Conservation (phyloP, 2,888 invertebrate species). For the Hyposoter dolosus region DNA sequence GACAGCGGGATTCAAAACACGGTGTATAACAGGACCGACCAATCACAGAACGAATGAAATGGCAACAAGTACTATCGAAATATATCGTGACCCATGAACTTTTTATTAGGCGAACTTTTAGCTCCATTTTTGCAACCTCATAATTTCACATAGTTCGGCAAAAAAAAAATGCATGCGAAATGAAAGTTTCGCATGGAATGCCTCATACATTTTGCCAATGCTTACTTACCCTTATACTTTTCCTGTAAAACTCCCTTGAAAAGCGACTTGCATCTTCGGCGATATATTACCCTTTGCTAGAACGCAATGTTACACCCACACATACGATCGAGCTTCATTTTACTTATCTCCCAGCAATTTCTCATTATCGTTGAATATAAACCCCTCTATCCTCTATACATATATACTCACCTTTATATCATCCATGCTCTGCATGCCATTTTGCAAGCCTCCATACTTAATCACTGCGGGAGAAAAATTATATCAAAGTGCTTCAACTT, state of each 20-base stretch:
- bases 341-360: conserved; percentile 11
- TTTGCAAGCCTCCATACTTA: neutral
- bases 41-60: too few relatives aligned
- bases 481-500: neutral
- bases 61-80: too few relatives aligned
- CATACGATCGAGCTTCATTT: conserved; percentile 3
- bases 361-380: conserved; percentile 6
- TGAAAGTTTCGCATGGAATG: neutral
- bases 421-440: neutral
- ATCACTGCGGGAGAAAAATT: neutral
- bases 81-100: too few relatives aligned
- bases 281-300: conserved; percentile 39
- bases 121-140: neutral
- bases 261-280: conserved; percentile 51
- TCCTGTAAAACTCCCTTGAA: conserved; percentile 16
- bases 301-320: neutral
- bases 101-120: neutral
- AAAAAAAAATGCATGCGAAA: neutral
- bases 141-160: neutral
- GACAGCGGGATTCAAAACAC: too few relatives aligned
- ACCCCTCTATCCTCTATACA: neutral
- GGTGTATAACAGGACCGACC: too few relatives aligned
- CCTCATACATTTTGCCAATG: neutral
- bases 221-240: conserved; percentile 27
- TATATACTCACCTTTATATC: neutral